phyloP scores from a whole-genome alignment of 2,888 invertebrate genomes.

The Tachina grossa region DNA sequence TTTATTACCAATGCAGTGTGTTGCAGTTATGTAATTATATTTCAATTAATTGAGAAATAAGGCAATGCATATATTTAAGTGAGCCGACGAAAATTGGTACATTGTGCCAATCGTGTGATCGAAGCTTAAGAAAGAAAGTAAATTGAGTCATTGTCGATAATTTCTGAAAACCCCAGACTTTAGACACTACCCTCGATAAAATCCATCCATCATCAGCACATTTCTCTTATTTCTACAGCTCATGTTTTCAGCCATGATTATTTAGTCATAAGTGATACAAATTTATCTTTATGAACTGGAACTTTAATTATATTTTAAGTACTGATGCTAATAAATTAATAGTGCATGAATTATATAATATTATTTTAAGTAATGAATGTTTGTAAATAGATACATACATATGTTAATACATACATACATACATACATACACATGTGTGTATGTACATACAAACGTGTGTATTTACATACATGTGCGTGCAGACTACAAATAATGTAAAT shows the following conservation, averaged over 20 bases:
- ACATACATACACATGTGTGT: not conserved
- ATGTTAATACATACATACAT: not conserved
- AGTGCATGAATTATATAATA: slow-evolving; percentile 35
- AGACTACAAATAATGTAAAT: not conserved
- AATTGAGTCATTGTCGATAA: too few relatives aligned
- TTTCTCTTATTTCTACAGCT: not conserved
- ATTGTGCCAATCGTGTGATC: too few relatives aligned
- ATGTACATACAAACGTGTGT: not conserved
- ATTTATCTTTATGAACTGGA: slow-evolving; percentile 21
- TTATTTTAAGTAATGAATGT: not conserved
- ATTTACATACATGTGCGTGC: not conserved
- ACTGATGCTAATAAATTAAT: slow-evolving; percentile 38
- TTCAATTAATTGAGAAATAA: too few relatives aligned
- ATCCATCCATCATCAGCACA: not conserved
- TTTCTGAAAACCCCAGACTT: too few relatives aligned
- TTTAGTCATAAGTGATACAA: slow-evolving; percentile 14
- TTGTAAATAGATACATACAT: not conserved
- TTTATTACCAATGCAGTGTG: too few relatives aligned
- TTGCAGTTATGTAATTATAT: too few relatives aligned
- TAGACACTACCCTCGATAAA: too few relatives aligned
- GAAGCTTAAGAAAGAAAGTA: too few relatives aligned
- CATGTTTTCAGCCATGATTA: not conserved
- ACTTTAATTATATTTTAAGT: slow-evolving; percentile 32
- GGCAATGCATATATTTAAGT: too few relatives aligned
- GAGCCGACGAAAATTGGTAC: too few relatives aligned